Evolutionary conservation across 2,888 invertebrate genomes (phyloP), one percentile per base, ranked within the genome.

Genomic region (Hydriomena furcata): DNA sequence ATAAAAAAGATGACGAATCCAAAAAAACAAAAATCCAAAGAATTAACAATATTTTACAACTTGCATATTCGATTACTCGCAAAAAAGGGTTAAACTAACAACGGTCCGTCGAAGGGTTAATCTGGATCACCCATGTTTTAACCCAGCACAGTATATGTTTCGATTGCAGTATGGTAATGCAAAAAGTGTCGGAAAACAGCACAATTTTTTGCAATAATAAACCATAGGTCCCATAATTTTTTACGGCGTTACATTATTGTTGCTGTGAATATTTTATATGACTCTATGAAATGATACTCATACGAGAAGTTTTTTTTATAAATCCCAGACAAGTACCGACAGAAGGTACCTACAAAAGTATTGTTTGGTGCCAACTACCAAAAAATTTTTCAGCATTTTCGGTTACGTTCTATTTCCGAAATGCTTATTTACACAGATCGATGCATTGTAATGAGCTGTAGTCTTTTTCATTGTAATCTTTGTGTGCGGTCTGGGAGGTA

Each of bases 41-140:
- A 3, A 17, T 17, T 17, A 8, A 8, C 5, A n/a, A 4, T 0
- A 23, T 28, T 36, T 45, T 30, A 8, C 17, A 23, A 31, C 28
- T 35, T 24, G 12, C 17, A 54, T 58, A 61, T 60, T 52, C 37
- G 17, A 48, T 59, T 54, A 58, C 54, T 4, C 1, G 40, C 31
- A 40, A 66, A 71, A 72, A 74, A 66, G 55, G 34, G 27, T 55
- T 49, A 44, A 34, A 44, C 55, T 71, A 71, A 68, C 62, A 66
- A 63, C 63, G 64, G 34, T 34, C 12, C 48, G 59, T 68, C 65
- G 75, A 73, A 75, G 78, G 79, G 77, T 74, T 55, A 55, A 66
- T 31, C 6, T 38, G 25, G 46, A 34, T 23, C 13, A 11, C 32
- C 34, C 40, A 12, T 8, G 13, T 17, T 37, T 37, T 36, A 20